A percentile compares a stretch with the other conserved stretches of the same genome.
Conservation (phyloP, 1,140 invertebrate species). For the Drosophila sp. region DNA sequence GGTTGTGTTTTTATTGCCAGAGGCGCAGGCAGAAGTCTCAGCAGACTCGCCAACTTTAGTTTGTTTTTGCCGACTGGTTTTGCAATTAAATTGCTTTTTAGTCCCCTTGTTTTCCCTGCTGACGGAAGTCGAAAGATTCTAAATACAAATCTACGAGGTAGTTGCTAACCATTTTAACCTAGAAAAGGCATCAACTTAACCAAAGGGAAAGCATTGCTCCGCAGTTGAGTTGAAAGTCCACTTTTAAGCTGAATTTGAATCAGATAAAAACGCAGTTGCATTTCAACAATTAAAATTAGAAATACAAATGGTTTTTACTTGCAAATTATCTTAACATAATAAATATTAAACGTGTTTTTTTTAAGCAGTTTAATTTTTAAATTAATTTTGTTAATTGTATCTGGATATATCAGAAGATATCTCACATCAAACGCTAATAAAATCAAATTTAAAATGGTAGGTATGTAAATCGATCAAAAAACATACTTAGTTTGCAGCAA, state of each 20-base stretch:
- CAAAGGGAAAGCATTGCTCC: conserved; percentile 62
- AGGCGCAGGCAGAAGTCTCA: conserved; percentile 32
- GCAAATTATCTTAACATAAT: too few species aligned
- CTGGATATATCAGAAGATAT: too few species aligned
- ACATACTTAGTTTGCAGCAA: neutral
- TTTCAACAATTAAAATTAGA: neutral
- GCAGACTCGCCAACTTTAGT: conserved; percentile 8
- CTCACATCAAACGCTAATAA: too few species aligned
- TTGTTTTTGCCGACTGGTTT: conserved; percentile 49
- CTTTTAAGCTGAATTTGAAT: neutral
- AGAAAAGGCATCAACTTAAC: conserved; percentile 55
- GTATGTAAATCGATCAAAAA: too few species aligned
- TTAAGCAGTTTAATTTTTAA: too few species aligned
- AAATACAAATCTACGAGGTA: conserved; percentile 45
- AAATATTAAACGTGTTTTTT: too few species aligned
- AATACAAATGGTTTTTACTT: too few species aligned
- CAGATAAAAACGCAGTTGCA: conserved; percentile 1
- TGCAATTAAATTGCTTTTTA: conserved; percentile 49
- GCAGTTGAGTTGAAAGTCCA: conserved; percentile 17
- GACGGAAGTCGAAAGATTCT: conserved; percentile 67
- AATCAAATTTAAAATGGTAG: too few species aligned
- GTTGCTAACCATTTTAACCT: conserved; percentile 75
- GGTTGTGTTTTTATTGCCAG: conserved; percentile 58
- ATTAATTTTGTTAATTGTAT: too few species aligned
- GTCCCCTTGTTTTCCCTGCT: conserved; percentile 2